A percentile compares a stretch with the other conserved stretches of the same genome.
These are phyloP conservation scores for Mactromeris polynyma DNA, from an alignment of 2,888 invertebrate species.

Conservation along the genomic window DNA sequence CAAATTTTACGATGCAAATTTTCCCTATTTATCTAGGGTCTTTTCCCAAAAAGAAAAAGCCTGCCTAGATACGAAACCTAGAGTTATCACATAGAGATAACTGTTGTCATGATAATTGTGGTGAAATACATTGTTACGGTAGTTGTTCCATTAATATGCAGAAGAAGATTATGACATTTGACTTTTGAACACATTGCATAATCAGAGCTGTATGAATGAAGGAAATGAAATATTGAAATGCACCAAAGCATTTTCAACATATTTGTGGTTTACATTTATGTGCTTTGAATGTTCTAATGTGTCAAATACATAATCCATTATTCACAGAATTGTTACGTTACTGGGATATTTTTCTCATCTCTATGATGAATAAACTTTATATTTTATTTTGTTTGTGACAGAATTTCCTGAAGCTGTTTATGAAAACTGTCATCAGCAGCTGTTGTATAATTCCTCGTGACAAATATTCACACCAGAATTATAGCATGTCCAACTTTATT, in stretches of 20 bases:
- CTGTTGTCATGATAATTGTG: no score
- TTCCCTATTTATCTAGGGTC: no score
- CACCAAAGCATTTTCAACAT: neutral
- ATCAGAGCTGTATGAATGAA: no score
- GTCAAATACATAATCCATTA: neutral
- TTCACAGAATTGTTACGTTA: neutral
- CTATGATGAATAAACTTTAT: neutral
- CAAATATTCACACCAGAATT: neutral
- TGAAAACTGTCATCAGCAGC: neutral
- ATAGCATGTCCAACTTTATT: neutral
- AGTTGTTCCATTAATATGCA: no score
- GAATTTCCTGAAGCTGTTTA: neutral
- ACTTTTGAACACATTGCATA: no score
- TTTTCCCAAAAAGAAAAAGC: no score
- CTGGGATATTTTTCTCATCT: neutral
- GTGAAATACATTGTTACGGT: no score
- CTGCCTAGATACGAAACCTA: no score
- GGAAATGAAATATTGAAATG: no score
- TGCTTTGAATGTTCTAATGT: neutral
- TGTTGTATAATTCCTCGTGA: neutral
- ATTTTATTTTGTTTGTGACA: conserved; percentile 3
- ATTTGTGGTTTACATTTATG: neutral
- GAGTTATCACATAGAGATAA: no score
- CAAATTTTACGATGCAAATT: no score
- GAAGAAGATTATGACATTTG: no score